Evolutionary conservation across 1,140 invertebrate genomes (phyloP), one percentile per base, ranked within the genome.

Genomic region (Drusus annulatus): DNA sequence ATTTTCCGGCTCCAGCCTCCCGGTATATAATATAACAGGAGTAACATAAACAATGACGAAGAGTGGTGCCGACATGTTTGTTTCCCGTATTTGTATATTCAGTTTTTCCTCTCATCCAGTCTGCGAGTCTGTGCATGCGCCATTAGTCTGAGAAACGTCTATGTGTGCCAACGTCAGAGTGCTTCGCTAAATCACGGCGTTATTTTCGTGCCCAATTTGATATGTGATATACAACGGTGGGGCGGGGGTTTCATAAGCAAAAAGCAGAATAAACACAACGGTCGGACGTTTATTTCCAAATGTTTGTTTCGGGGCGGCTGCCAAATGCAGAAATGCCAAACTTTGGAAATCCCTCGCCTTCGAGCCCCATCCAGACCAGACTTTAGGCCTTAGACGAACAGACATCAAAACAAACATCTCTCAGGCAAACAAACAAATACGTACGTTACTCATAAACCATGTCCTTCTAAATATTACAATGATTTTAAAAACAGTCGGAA

Each of bases 171-270:
- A 56, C 78, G 81, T 82, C 81, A 82, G 82, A 83, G 79, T 83
- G 82, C 71, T 81, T 51, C 76, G 76, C 56, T 80, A 83, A 83
- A 83, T 83, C 82, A 83, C 81, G 81, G 80, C 80, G 82, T 80
- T 83, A 81, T 81, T 83, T 79, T 83, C 74, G 80, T 81, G 82
- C 82, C 82, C 82, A 83, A 83, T 83, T 83, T 83, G 82, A 83
- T 81, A 80, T 81, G 82, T 81, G 82, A 83, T 83, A 83, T 83
- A 83, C 69, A 81, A 78, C 76, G 45, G 56, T 63, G 74, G 52
- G 45, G 58, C 31, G 68, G 74, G 65, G 56, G 76, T 62, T 71
- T 81, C 76, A 78, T 81, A 81, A 78, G 80, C 80, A 74, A 78
- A 78, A 68, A 75, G 58, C 80, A 16, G 76, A 78, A 75, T 78